phyloP scores from a whole-genome alignment of 2,797 vertebrate species.

The Buceros bicornis region DNA sequence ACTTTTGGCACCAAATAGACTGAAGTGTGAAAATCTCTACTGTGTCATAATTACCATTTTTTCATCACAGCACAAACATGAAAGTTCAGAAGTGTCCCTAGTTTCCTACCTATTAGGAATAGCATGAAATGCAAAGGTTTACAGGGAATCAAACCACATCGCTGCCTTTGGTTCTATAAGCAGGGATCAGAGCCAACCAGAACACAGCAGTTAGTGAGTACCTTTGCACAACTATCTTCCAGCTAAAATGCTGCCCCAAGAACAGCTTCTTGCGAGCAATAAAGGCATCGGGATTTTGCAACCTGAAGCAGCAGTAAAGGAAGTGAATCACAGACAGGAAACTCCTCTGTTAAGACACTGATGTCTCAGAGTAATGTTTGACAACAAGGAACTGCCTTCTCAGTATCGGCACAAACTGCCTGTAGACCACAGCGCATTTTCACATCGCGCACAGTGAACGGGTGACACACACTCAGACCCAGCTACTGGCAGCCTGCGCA shows the following conservation, averaged over 20 bases:
- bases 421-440: background rate
- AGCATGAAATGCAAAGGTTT: background rate
- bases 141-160: background rate
- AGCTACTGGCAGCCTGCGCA: background rate
- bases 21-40: background rate
- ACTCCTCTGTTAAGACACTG: background rate
- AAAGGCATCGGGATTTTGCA: background rate
- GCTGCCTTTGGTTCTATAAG: background rate
- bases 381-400: background rate
- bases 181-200: background rate
- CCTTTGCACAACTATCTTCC: background rate
- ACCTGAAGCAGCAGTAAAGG: background rate
- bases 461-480: fast-evolving
- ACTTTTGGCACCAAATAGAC: background rate
- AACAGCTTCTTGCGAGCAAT: background rate
- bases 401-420: background rate
- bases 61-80: background rate
- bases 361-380: background rate
- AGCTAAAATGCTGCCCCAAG: background rate
- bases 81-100: background rate
- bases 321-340: background rate
- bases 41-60: background rate
- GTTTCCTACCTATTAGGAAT: background rate
- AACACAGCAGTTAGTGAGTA: background rate
- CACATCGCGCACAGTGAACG: fast-evolving